Evolutionary conservation across 2,113 vertebrate species (phyloP), one percentile per base, ranked within the genome.

Genomic region (Xyliphius kryptos): DNA sequence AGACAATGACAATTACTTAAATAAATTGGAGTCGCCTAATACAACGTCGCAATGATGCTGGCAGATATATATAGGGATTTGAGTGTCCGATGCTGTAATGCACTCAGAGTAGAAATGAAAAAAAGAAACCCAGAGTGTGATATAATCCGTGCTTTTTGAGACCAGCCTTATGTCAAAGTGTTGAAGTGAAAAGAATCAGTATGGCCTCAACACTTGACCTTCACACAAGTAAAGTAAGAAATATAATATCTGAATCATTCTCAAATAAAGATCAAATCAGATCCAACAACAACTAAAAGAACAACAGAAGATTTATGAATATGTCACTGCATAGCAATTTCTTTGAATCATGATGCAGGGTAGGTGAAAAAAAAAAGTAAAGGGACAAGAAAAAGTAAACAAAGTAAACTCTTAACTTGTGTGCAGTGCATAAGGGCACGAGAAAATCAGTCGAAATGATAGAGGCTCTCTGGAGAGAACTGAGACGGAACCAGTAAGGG

Each of bases 381-480:
- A 40, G 14, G 40, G 26, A 58, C 32, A 17, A 21, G 63, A 68
- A 53, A 40, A 51, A 14, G 37, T 64, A 60, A 63, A 63, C 52
- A 57, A 56, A 60, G 44, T 49, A 19, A 61, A 49, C n/a, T 61
- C 36, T 17, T 20, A 38, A 13, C 46, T 61, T 50, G 38, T 16
- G 36, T 60, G 44, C 22, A 21, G 19, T 0, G 12, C 48, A 50
- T 62, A 49, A 41, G 19, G 53, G 10, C 20, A 63, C 14, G 37
- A n/a, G 52, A 9, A 48, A 64, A 49, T 49, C 38, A 41, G 22
- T 4, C 4, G 10, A 50, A 46, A 52, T 44, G 47, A 53, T 53
- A 53, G 40, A 46, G 22, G 12, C 38, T 46, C 41, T 58, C 67
- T 59, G 70, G 64, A 80, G 68, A 74, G 72, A 70, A 73, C 74